phyloP scores from a whole-genome alignment of 2,113 vertebrate species.

The Poeciliopsis occidentalis region DNA sequence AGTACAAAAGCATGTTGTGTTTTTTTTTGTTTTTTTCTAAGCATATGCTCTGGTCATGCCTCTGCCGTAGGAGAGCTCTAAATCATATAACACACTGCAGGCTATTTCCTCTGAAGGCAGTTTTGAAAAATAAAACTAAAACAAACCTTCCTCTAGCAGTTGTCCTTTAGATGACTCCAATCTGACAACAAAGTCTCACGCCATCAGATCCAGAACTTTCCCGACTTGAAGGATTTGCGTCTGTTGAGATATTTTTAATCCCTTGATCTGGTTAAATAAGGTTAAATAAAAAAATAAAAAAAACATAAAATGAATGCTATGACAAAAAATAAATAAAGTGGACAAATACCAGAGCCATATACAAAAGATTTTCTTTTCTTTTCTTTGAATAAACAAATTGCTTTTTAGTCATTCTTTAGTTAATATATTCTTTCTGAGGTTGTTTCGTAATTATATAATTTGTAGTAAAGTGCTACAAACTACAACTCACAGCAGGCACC shows the following conservation, averaged over 20 bases:
- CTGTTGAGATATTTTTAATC: neutral
- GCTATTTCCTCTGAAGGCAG: neutral
- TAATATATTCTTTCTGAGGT: too few species aligned
- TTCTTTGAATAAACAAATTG: too few species aligned
- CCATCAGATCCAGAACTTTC: neutral
- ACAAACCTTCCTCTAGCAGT: neutral
- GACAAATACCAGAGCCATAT: neutral
- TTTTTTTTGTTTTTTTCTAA: neutral
- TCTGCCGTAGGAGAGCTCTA: neutral
- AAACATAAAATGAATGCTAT: neutral
- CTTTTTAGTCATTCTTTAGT: too few species aligned
- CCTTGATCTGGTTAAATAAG: neutral
- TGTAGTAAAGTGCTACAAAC: too few species aligned
- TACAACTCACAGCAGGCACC: too few species aligned
- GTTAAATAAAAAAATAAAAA: too few species aligned
- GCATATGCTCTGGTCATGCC: neutral
- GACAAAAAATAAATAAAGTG: neutral
- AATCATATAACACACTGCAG: constrained; percentile 6
- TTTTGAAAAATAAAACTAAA: neutral
- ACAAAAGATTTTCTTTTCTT: neutral
- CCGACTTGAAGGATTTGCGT: neutral
- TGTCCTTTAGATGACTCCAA: constrained; percentile 35
- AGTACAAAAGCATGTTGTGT: neutral
- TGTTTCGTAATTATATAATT: too few species aligned
- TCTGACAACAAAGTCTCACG: constrained; percentile 6